Conservation (phyloP, 2,113 vertebrate species). For the Dunckerocampus dactyliophorus region DNA sequence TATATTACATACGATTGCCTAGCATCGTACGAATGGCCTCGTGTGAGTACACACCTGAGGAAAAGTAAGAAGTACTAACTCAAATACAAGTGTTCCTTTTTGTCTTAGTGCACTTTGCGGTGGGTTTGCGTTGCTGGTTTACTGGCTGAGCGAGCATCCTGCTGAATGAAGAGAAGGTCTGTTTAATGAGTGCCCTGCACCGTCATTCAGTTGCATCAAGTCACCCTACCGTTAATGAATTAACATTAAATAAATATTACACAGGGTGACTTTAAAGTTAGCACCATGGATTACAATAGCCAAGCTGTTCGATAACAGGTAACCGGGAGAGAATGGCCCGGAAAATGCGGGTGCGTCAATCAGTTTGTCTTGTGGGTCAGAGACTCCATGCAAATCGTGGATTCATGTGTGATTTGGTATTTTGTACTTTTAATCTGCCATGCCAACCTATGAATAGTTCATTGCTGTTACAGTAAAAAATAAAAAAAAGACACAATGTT, state of each 20-base stretch:
- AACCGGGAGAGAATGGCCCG: slow-evolving; percentile 18
- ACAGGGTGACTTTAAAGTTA: slow-evolving; percentile 13
- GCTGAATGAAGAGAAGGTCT: slow-evolving; percentile 21
- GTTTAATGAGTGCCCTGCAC: slow-evolving; percentile 42
- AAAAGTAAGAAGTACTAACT: not conserved
- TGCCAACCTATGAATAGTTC: not conserved
- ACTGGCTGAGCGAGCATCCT: slow-evolving; percentile 15
- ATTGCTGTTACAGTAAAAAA: not conserved
- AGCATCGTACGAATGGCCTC: no score
- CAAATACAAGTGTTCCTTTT: not conserved
- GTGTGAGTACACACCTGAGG: not conserved
- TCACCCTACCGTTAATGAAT: slow-evolving; percentile 33
- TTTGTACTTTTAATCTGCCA: not conserved
- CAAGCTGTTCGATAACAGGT: slow-evolving; percentile 16
- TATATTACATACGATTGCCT: no score
- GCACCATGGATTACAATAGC: slow-evolving; percentile 7
- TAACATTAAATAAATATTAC: slow-evolving; percentile 25
- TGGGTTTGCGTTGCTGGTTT: slow-evolving; percentile 14
- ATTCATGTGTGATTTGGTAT: not conserved
- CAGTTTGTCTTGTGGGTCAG: not conserved
- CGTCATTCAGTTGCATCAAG: slow-evolving; percentile 33
- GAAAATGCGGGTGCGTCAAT: slow-evolving; percentile 18
- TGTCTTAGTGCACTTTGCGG: not conserved
- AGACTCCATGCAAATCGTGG: not conserved
- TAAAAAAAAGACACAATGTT: not conserved